Evolutionary conservation across 2,888 invertebrate genomes (phyloP), one percentile per base, ranked within the genome.

Genomic region (Epirrita christyi): DNA sequence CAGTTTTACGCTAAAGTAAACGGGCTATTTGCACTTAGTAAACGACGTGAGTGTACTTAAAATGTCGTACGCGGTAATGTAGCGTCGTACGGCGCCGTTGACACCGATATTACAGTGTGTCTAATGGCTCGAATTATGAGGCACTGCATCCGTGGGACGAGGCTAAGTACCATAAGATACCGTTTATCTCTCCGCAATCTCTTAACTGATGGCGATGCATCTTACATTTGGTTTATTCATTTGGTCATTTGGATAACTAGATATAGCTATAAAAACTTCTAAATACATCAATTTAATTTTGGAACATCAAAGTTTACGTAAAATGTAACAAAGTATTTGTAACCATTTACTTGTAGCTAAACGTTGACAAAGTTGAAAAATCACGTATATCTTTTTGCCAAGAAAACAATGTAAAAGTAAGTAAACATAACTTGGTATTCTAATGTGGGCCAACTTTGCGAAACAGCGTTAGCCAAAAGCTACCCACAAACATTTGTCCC

Each of bases 41-140:
- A 64, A 61, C 48, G 51, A 55, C 60, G 55, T 51, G 54, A 62
- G 61, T 61, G 70, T 72, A 66, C 59, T 69, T 66, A 73, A 71
- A 69, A 67, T 67, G 62, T 66, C 65, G 68, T 64, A 64, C 45
- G 49, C 51, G 63, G 58, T 68, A 64, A 68, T 60, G 58, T 59
- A 62, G 61, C 53, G 42, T 54, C 54, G 61, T 58, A 47, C 44
- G 51, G 50, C 44, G 51, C 49, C 57, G 55, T 55, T 67, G 55
- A 67, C 65, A 63, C 63, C 60, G 70, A 78, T 80, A 79, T 80
- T 76, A 77, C 75, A 77, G 70, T 67, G 71, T 67, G 61, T 70
- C 61, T 63, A 65, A 70, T 59, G 70, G 55, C 59, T 67, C 67
- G 68, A 73, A 67, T 74, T 75, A 77, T 74, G 66, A 70, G 59